Conservation (phyloP, 2,113 vertebrate species). For the Odontophorus gujanensis region DNA sequence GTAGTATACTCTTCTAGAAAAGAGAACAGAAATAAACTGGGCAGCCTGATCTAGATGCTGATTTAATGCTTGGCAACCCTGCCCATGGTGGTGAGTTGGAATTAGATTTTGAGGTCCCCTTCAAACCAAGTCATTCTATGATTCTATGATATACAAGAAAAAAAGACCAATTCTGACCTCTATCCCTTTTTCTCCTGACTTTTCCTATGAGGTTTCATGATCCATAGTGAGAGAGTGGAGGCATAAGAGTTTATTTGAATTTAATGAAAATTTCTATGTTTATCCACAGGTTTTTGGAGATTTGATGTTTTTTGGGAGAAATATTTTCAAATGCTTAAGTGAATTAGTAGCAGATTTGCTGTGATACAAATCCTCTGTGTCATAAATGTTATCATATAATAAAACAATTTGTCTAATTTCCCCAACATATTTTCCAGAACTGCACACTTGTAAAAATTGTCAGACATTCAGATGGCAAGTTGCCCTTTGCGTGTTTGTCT, state of each 20-base stretch:
- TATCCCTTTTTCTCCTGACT: not conserved
- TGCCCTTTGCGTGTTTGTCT: not conserved
- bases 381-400: not conserved
- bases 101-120: too few relatives aligned
- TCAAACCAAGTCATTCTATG: too few relatives aligned
- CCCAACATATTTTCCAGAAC: not conserved
- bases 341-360: not conserved
- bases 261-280: not conserved
- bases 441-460: fast-evolving
- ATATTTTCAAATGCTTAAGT: not conserved
- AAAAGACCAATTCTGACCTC: not conserved
- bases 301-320: not conserved
- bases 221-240: not conserved
- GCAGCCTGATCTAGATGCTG: too few relatives aligned
- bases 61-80: too few relatives aligned
- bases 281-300: fast-evolving
- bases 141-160: not conserved
- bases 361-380: not conserved
- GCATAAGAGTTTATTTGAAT: not conserved
- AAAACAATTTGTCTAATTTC: not conserved
- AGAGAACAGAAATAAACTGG: not conserved
- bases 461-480: not conserved
- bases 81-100: too few relatives aligned
- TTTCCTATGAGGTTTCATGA: fast-evolving
- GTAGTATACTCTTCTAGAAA: fast-evolving